phyloP scores from a whole-genome alignment of 2,797 vertebrate genomes.

The Alcedo atthis region DNA sequence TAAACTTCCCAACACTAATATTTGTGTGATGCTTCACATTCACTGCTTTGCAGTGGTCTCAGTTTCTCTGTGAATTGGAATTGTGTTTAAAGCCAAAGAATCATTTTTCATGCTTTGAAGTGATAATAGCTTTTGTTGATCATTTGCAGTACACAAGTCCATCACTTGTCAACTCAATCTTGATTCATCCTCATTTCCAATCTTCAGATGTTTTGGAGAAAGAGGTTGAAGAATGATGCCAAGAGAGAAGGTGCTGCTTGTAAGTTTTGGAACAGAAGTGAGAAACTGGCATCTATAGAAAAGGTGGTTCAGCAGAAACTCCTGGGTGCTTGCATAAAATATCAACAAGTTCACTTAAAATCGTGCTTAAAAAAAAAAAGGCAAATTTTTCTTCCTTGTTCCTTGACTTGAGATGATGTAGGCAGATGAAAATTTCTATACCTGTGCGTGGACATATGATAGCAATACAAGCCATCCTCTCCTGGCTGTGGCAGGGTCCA shows the following conservation, averaged over 20 bases:
- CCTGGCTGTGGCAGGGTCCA: slow-evolving; percentile 94
- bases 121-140: not conserved
- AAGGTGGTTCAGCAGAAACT: not conserved
- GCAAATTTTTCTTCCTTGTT: not conserved
- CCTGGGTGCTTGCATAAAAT: not conserved
- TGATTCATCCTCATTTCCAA: not conserved
- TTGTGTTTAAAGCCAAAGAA: not conserved
- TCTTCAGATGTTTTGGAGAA: not conserved
- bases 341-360: not conserved
- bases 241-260: not conserved
- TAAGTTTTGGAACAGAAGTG: not conserved
- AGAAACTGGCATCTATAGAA: not conserved
- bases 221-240: not conserved
- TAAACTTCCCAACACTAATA: not conserved
- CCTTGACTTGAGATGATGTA: slow-evolving; percentile 77
- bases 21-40: not conserved
- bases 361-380: not conserved
- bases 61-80: not conserved
- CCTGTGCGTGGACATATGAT: slow-evolving; percentile 98
- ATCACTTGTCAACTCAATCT: not conserved
- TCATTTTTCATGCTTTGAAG: not conserved
- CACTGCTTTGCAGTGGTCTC: not conserved
- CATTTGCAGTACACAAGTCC: not conserved
- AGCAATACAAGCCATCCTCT: slow-evolving; percentile 97
- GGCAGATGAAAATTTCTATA: slow-evolving; percentile 99